Conservation (phyloP, 2,797 vertebrate species). For the Pterois miles region DNA sequence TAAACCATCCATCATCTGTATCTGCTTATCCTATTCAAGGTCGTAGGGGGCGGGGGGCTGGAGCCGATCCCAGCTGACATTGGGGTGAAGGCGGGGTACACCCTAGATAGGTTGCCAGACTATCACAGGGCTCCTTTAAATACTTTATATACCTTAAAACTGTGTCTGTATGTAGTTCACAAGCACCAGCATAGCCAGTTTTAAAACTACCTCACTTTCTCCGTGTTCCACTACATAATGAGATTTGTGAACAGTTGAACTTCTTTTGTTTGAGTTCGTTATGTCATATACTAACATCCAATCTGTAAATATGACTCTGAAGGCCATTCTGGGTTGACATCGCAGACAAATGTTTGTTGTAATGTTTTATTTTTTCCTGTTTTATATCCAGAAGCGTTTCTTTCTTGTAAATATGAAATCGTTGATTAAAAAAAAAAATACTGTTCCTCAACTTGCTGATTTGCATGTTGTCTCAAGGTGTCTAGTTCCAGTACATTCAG, state of each 20-base stretch:
- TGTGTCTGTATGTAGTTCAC: not conserved
- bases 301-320: not conserved
- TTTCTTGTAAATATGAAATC: conserved; percentile 28
- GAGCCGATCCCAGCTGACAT: too few species aligned
- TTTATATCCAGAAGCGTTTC: conserved; percentile 19
- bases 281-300: not conserved
- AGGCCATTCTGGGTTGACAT: not conserved
- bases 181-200: not conserved
- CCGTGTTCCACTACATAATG: not conserved
- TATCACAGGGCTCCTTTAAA: not conserved
- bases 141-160: not conserved
- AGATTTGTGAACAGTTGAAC: not conserved
- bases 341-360: conserved; percentile 27
- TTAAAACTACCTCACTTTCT: conserved; percentile 10
- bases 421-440: conserved; percentile 4
- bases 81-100: too few species aligned
- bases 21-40: too few species aligned
- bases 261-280: not conserved
- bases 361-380: conserved; percentile 42
- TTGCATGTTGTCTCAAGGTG: not conserved
- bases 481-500: conserved; percentile 2
- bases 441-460: not conserved
- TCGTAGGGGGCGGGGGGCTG: too few species aligned
- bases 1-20: too few species aligned
- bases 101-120: too few species aligned